These are phyloP conservation scores for Hartigia nigra DNA, from an alignment of 2,888 invertebrate species.

Conservation along the genomic window DNA sequence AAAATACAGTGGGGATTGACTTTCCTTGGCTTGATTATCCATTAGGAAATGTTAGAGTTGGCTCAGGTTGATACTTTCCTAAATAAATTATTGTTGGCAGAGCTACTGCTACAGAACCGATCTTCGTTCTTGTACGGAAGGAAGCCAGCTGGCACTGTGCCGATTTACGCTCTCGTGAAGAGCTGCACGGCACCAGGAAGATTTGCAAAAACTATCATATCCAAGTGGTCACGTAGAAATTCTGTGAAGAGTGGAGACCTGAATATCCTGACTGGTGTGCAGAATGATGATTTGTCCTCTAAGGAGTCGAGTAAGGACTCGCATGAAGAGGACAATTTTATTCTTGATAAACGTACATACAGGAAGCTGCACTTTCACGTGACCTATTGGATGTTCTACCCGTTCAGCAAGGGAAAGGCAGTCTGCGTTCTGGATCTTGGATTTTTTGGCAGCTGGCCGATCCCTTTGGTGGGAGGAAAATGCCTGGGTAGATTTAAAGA, in stretches of 20 bases:
- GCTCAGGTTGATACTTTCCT: neutral
- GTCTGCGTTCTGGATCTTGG: constrained; percentile 67
- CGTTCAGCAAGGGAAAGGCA: constrained; percentile 74
- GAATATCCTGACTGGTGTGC: neutral
- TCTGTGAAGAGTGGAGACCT: neutral
- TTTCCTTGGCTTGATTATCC: neutral
- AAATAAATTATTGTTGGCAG: constrained; percentile 49
- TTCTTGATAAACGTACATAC: constrained; percentile 35
- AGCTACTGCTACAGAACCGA: constrained; percentile 61
- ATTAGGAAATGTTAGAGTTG: neutral
- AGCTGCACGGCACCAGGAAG: constrained; percentile 58
- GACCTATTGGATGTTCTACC: constrained; percentile 79
- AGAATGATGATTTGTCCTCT: neutral
- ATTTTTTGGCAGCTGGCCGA: constrained; percentile 71
- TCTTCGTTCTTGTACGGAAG: constrained; percentile 73
- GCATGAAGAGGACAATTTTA: constrained; percentile 17
- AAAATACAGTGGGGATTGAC: neutral
- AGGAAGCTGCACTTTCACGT: constrained; percentile 70
- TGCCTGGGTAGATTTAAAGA: constrained; percentile 71
- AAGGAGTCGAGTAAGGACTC: constrained; percentile 3
- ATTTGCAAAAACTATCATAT: neutral
- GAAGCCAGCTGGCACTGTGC: constrained; percentile 69
- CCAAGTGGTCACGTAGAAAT: constrained; percentile 3
- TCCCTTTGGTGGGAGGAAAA: constrained; percentile 70
- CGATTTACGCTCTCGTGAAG: constrained; percentile 72